Conservation (phyloP, 2,797 vertebrate species). For the Orientallactaga sibirica region DNA sequence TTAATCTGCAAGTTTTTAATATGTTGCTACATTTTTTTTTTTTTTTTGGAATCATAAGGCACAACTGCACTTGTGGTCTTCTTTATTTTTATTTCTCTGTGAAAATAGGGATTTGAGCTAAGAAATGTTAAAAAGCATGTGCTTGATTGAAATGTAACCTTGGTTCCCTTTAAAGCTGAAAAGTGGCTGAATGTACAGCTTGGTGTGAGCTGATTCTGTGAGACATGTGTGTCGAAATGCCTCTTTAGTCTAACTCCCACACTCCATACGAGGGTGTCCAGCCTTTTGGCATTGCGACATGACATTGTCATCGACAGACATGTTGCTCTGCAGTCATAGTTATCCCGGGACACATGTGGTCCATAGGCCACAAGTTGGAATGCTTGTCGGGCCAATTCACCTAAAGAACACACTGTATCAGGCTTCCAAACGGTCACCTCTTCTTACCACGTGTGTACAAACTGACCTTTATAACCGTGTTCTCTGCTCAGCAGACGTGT, state of each 20-base stretch:
- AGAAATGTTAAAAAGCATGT: neutral
- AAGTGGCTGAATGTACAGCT: neutral
- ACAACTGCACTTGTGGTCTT: neutral
- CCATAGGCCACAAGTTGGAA: too few relatives aligned
- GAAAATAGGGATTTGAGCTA: constrained; percentile 25
- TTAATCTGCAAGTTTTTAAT: constrained; percentile 63
- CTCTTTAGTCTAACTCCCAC: neutral
- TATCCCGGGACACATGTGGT: too few relatives aligned
- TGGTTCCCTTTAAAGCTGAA: neutral
- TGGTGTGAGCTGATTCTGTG: neutral
- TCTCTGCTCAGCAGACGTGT: constrained; percentile 73
- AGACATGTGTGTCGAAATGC: neutral
- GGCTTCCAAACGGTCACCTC: constrained; percentile 73
- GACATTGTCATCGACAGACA: too few relatives aligned
- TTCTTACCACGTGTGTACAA: constrained; percentile 76
- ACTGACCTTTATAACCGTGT: constrained; percentile 75
- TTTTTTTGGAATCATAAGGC: neutral
- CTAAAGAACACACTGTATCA: constrained; percentile 51
- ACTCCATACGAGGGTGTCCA: too few relatives aligned
- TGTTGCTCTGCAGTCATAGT: too few relatives aligned
- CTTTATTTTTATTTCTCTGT: constrained; percentile 34
- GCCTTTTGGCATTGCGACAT: too few relatives aligned
- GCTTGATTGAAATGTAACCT: constrained; percentile 19
- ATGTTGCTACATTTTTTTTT: neutral
- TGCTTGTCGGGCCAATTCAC: too few relatives aligned